Base-by-base conservation (phyloP, 1,140 invertebrate genomes). In the Meteorus sp. region DNA sequence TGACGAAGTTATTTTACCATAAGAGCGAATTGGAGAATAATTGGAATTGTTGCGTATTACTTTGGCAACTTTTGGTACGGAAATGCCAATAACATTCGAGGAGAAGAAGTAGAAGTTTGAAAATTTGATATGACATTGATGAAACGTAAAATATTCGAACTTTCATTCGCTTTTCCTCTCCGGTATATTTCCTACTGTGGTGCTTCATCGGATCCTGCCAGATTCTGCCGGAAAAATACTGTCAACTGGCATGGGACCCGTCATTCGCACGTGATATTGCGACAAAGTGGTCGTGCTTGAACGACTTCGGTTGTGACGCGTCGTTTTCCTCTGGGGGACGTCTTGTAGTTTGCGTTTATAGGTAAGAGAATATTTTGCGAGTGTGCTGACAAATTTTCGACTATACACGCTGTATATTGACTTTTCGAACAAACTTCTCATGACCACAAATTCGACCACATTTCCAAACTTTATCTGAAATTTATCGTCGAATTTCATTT, bases 181-280 rank as follows among this genome's bases (percentile, higher is more conserved):
- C n/a, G n/a, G n/a, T n/a, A n/a, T n/a, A n/a, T n/a, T n/a, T n/a
- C n/a, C n/a, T n/a, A n/a, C n/a, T n/a, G n/a, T n/a, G n/a, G n/a
- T n/a, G n/a, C n/a, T n/a, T n/a, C n/a, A n/a, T n/a, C 33, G 33
- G 13, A 11, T 35, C 13, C 19, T 43, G 11, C 39, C 15, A 8
- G 39, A 43, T 43, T 43, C 39, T 17, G 19, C 2, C 3, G 39
- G 39, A 17, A 43, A 17, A 4, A 15, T 43, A 19, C 9, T 43
- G 39, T 43, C 7, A 17, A 43, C 39, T 43, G 3, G 15, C 39
- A 43, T 17, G 15, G 41, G 19, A 44, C 41, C 19, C 41, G 35
- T 54, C 35, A 39, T 54, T 54, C 23, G 51, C 51, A 54, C 51
- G 51, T 54, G 51, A 22, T 54, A 54, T 54, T 35, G 33, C 51